Evolutionary conservation across 2,113 vertebrate genomes (phyloP), one percentile per base, ranked within the genome.

Genomic region (Scartelaos histophorus): DNA sequence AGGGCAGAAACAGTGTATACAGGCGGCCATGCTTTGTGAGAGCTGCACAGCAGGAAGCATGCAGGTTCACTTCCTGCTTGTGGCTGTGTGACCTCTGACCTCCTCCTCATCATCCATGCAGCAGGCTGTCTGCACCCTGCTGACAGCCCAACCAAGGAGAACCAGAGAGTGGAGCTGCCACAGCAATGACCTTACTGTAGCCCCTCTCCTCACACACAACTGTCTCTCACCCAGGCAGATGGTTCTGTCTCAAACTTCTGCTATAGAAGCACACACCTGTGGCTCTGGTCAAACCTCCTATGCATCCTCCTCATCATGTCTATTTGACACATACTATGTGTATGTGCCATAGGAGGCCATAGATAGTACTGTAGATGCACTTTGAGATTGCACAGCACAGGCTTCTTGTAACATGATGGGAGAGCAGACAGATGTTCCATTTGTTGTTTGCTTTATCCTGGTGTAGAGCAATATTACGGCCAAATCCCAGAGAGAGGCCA

Each of bases 21-120:
- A 54, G 19, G 66, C 7, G 64, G 45, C 58, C 13, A 80, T 19
- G 35, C 79, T 22, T 78, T 35, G 69, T 65, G 76, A n/a, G 49
- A 61, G 45, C 83, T 76, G 76, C 72, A 47, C 84, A 53, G 81
- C 73, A 47, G 82, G 88, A 87, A 82, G 85, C 80, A 67, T 70
- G 80, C 87, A 79, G 82, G 86, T 87, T 90, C 84, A 85, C 82
- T 88, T 90, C 85, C 87, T 75, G 85, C 66, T 88, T 71, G 71
- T 70, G 61, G 92, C 78, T 75, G 86, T 81, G 76, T 90, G 91
- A 92, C 90, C 90, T 92, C 86, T 87, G 78, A 74, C 69, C 75
- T 87, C 84, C 82, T 87, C 88, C 86, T 88, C 85, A 90, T 91
- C 88, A 91, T 86, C 84, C 61, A 84, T 90, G 82, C 87, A 84